phyloP scores from a whole-genome alignment of 2,888 invertebrate species.

The Ormyrus thymus region DNA sequence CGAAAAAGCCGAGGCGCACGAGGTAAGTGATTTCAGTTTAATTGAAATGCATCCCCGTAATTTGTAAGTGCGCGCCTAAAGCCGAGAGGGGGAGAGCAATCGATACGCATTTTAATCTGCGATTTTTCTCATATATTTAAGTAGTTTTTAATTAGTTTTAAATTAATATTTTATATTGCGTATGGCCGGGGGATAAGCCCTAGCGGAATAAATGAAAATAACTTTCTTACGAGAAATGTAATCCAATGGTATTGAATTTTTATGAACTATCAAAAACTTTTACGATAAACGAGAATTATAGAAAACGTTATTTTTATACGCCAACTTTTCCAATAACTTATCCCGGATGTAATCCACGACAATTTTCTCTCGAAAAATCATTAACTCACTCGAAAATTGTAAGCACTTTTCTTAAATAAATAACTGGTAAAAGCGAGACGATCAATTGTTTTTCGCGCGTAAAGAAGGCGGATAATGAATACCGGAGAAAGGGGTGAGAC shows the following conservation, averaged over 20 bases:
- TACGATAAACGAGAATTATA: conserved; percentile 28
- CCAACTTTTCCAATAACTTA: conserved; percentile 27
- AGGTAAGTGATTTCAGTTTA: conserved; percentile 65
- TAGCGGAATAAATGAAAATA: conserved; percentile 13
- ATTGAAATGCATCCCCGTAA: conserved; percentile 60
- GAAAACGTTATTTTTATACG: conserved; percentile 27
- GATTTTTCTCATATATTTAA: background rate
- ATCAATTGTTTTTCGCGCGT: background rate
- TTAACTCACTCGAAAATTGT: conserved; percentile 24
- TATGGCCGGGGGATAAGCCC: background rate
- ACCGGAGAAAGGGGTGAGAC: background rate
- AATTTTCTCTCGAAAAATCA: conserved; percentile 28
- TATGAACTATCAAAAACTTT: conserved; percentile 35
- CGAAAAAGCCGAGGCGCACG: conserved; percentile 57
- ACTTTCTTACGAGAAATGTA: conserved; percentile 9
- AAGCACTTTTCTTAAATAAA: conserved; percentile 35
- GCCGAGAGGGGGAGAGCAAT: background rate
- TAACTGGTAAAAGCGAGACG: background rate
- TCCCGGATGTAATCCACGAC: background rate
- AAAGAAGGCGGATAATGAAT: conserved; percentile 45
- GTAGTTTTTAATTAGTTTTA: background rate
- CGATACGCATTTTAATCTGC: background rate
- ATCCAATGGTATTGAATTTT: conserved; percentile 37
- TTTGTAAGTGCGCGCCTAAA: background rate
- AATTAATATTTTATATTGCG: background rate